Evolutionary conservation across 1,140 invertebrate species (phyloP).

Genomic region (Diabrotica undecimpunctata): DNA sequence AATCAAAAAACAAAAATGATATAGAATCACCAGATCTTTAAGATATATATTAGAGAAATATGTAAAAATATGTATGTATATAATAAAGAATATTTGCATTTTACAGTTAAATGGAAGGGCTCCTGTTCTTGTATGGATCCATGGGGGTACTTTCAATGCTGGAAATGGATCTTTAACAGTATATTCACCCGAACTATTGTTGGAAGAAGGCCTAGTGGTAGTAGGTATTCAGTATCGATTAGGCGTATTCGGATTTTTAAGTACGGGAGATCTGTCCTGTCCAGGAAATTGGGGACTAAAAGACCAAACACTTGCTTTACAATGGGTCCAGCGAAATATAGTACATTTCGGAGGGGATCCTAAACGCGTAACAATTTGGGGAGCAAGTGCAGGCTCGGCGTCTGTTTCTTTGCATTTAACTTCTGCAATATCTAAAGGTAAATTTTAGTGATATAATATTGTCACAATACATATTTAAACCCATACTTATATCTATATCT

Average conservation of each 20-base stretch:
- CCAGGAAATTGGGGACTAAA: slow-evolving; percentile 16
- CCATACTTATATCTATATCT: too few relatives aligned
- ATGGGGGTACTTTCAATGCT: slow-evolving; percentile 62
- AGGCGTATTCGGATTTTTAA: slow-evolving; percentile 26
- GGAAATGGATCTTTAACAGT: slow-evolving; percentile 49
- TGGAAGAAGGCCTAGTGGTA: slow-evolving; percentile 54
- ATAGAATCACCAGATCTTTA: too few relatives aligned
- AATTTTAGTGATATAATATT: too few relatives aligned
- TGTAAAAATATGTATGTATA: too few relatives aligned
- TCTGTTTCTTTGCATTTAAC: slow-evolving; percentile 45
- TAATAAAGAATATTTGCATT: too few relatives aligned
- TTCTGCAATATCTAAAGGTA: slow-evolving; percentile 3
- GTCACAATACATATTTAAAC: too few relatives aligned
- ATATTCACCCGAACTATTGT: slow-evolving; percentile 53
- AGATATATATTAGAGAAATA: too few relatives aligned
- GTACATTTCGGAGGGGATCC: too few relatives aligned
- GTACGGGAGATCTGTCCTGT: slow-evolving; percentile 14
- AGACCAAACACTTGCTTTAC: too few relatives aligned
- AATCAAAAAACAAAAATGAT: too few relatives aligned
- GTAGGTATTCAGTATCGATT: slow-evolving; percentile 59
- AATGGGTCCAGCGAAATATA: too few relatives aligned
- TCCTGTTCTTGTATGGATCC: slow-evolving; percentile 69
- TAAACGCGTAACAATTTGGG: slow-evolving; percentile 24
- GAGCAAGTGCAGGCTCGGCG: slow-evolving; percentile 43
- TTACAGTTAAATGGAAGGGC: too few relatives aligned